A percentile compares a stretch with the other conserved stretches of the same genome.
phyloP scores from a whole-genome alignment of 2,797 vertebrate genomes.

The Podarcis siculus region DNA sequence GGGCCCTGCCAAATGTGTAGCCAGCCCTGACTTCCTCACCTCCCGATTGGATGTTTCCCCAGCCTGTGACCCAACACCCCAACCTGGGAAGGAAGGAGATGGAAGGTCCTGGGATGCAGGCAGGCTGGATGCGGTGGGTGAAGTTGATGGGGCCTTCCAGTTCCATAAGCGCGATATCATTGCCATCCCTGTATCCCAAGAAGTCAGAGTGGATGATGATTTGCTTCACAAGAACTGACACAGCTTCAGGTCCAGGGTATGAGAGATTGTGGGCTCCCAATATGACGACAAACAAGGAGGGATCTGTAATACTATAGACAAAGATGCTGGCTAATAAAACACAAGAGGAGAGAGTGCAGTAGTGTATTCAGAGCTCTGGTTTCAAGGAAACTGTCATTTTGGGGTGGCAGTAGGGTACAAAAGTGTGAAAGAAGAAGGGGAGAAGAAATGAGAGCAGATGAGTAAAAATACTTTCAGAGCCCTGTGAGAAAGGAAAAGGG shows the following conservation, averaged over 20 bases:
- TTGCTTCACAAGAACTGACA: neutral
- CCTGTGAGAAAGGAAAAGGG: no score
- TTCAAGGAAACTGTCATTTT: neutral
- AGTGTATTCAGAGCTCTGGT: neutral
- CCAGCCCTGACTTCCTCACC: neutral
- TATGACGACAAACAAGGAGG: neutral
- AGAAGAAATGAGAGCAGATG: no score
- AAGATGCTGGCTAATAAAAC: neutral
- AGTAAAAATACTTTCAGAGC: no score
- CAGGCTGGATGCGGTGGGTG: neutral
- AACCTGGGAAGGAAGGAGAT: neutral
- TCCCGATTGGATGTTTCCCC: neutral
- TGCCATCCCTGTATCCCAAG: neutral
- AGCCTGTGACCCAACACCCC: constrained; percentile 2
- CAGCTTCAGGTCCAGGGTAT: neutral
- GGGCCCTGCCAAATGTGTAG: neutral
- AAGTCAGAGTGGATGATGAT: constrained; percentile 7
- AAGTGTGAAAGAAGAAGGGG: no score
- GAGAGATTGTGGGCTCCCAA: constrained; percentile 12
- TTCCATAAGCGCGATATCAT: neutral
- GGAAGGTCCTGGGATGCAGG: neutral
- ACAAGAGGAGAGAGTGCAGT: neutral
- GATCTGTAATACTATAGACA: neutral
- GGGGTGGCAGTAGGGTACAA: no score
- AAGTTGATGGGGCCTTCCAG: neutral